These are phyloP conservation scores for Pilophorus perplexus DNA, from an alignment of 2,888 invertebrate genomes.

Conservation along the genomic window DNA sequence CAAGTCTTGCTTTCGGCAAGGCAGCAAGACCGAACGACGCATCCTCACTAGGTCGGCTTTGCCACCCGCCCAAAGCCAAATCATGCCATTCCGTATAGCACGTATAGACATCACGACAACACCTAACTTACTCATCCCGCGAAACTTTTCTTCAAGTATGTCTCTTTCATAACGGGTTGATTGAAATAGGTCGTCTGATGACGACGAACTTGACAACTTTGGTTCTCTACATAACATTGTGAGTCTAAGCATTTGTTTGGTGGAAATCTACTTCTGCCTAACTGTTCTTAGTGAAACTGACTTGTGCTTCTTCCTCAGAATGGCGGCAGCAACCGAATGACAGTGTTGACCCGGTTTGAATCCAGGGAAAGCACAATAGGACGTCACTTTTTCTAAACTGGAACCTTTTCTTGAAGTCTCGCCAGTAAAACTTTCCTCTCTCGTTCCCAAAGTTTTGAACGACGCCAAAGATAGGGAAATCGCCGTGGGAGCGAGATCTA, in stretches of 20 bases:
- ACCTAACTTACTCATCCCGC: no score
- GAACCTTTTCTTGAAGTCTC: no score
- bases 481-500: neutral
- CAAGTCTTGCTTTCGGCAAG: no score
- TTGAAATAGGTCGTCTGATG: constrained; percentile 19
- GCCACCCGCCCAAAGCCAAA: no score
- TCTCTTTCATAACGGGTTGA: constrained; percentile 20
- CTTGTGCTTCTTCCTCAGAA: neutral
- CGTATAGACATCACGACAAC: no score
- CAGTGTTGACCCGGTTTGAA: constrained; percentile 4
- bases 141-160: constrained; percentile 17
- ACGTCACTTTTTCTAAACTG: neutral
- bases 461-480: neutral
- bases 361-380: neutral
- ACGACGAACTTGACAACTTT: constrained; percentile 14
- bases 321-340: constrained; percentile 13
- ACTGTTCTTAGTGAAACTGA: constrained; percentile 14
- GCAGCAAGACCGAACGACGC: no score
- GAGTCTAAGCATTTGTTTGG: neutral
- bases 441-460: neutral
- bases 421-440: neutral
- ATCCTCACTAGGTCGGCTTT: no score
- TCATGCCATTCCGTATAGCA: no score
- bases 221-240: neutral
- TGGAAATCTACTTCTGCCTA: no score